These are phyloP conservation scores for Bellardia bayeri DNA, from an alignment of 2,888 invertebrate genomes.

Conservation along the genomic window DNA sequence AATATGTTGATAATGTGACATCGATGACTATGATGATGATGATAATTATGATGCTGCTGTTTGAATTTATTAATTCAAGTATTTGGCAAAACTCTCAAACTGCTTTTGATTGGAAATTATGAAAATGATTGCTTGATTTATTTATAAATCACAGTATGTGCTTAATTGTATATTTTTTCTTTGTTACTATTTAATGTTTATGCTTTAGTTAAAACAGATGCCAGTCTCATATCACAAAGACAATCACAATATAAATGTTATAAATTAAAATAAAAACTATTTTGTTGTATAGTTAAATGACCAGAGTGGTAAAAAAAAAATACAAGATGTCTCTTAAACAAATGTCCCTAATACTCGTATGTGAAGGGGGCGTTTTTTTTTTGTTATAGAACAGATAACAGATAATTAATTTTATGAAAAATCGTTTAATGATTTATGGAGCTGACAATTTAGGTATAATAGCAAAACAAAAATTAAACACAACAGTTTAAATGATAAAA, in stretches of 20 bases:
- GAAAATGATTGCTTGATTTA: slow-evolving; percentile 8
- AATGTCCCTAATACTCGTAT: neutral
- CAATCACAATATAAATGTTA: neutral
- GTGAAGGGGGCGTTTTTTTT: slow-evolving; percentile 47
- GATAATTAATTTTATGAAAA: neutral
- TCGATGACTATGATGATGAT: neutral
- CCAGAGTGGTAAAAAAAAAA: neutral
- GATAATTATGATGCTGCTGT: neutral
- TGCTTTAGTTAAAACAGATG: neutral
- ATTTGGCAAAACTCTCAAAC: slow-evolving; percentile 17
- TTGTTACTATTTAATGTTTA: no score
- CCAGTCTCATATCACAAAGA: slow-evolving; percentile 18
- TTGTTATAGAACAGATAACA: neutral
- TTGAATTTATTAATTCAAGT: slow-evolving; percentile 4
- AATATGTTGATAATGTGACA: neutral
- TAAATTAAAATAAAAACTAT: neutral
- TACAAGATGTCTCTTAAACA: neutral
- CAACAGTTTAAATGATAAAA: no score
- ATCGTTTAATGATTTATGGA: neutral
- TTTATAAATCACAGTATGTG: slow-evolving; percentile 1
- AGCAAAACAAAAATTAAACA: neutral
- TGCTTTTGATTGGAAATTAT: slow-evolving; percentile 23
- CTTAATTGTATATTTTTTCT: slow-evolving; percentile 9
- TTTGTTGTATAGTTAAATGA: slow-evolving; percentile 9
- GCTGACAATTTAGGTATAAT: neutral